A percentile compares a stretch with the other conserved stretches of the same genome.
Evolutionary conservation across 1,140 invertebrate genomes (phyloP).

Genomic region (Calosoma granatense): DNA sequence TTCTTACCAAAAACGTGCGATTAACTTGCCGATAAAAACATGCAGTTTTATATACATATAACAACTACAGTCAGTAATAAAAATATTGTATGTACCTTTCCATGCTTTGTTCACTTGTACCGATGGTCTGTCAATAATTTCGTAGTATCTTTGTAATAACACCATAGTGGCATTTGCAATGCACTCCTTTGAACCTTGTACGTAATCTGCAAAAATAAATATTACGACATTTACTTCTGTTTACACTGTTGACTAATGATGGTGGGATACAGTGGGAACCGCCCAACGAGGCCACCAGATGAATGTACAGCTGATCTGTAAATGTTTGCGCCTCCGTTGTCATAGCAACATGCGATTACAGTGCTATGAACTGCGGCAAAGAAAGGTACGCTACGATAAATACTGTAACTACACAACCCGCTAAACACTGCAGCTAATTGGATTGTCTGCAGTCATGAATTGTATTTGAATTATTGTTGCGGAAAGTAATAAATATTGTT

Average conservation of each 20-base stretch:
- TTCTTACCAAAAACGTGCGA: no score
- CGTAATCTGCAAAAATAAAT: slow-evolving; percentile 16
- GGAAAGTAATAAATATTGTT: no score
- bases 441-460: not conserved
- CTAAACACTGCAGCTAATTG: not conserved
- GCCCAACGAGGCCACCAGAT: not conserved
- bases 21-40: no score
- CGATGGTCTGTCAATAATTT: slow-evolving; percentile 9
- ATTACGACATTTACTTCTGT: slow-evolving; percentile 16
- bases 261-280: not conserved
- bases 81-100: slow-evolving; percentile 14
- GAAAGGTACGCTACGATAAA: not conserved
- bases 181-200: not conserved
- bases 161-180: slow-evolving; percentile 12
- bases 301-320: not conserved
- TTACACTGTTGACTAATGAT: slow-evolving; percentile 6
- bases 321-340: slow-evolving; percentile 2
- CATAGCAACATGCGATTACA: not conserved
- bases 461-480: not conserved
- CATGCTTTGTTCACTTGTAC: not conserved
- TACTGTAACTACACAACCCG: not conserved
- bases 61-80: no score
- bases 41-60: no score
- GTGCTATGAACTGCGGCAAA: not conserved
- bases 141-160: slow-evolving; percentile 13